Evolutionary conservation across 2,113 vertebrate species (phyloP), one percentile per base, ranked within the genome.

Genomic region (Pterophyllum scalare): DNA sequence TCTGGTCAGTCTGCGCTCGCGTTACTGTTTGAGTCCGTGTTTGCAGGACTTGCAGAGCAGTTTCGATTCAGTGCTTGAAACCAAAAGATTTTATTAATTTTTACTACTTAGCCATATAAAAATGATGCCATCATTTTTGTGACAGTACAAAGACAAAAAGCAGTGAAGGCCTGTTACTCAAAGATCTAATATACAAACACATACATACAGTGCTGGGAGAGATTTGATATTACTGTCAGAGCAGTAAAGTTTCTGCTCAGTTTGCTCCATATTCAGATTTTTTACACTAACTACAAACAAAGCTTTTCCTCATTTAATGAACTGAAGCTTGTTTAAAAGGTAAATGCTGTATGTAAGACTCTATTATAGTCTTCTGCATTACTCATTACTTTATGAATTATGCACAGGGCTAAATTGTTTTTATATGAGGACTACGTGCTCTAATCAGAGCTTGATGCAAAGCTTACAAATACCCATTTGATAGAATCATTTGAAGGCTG

Each of bases 361-460:
- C 15, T 19, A 4, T 52, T 52, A 19, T 6, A 52, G 15, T 52
- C 20, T 52, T 52, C 17, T 19, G 49, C 49, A 20, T 20, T 52
- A 52, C 2, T 52, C 15, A 8, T 20, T 52, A 52, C 49, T 20
- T 52, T 3, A 54, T 6, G 17, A 52, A 52, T 52, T 20, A 8
- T 52, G 17, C 17, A 52, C 5, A 19, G 7, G 49, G 49, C 46
- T 49, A 7, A 67, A 46, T 26, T 46, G 14, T 70, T 70, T 12
- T 70, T 46, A 20, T 49, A 24, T 49, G 40, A 43, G 46, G 0
- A 0, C 40, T 2, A 1, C 10, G 10, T 70, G 65, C 24, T 52
- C 20, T 70, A 52, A 70, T 70, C 65, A 52, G 31, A 15, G 6
- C 14, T 49, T 17, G 14, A 49, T 15, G 15, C 14, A 49, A 49